These are phyloP conservation scores for Nephrotoma flavescens DNA, from an alignment of 2,888 invertebrate genomes.

Conservation along the genomic window DNA sequence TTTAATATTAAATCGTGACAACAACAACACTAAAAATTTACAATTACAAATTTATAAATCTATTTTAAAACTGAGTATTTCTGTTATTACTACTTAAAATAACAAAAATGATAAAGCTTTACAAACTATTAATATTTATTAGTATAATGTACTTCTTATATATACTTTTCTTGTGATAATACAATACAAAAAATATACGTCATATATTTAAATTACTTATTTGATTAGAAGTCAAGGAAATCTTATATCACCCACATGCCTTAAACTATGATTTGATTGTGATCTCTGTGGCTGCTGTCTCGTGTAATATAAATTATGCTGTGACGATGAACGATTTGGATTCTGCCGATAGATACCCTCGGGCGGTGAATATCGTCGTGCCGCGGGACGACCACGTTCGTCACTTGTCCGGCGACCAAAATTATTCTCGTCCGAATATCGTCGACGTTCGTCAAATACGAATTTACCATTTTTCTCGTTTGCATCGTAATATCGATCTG, in stretches of 20 bases:
- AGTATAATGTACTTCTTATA: neutral
- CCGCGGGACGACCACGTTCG: conserved; percentile 11
- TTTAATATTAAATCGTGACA: neutral
- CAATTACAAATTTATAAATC: neutral
- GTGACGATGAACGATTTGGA: conserved; percentile 43
- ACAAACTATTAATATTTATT: neutral
- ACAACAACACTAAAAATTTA: neutral
- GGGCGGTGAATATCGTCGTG: conserved; percentile 34
- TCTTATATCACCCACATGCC: conserved; percentile 47
- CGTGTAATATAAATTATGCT: conserved; percentile 42
- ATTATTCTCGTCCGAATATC: conserved; percentile 30
- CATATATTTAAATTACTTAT: neutral
- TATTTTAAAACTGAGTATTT: neutral
- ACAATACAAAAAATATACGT: neutral
- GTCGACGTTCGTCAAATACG: conserved; percentile 18
- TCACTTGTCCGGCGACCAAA: conserved; percentile 8
- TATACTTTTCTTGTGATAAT: neutral
- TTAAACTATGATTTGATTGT: conserved; percentile 47
- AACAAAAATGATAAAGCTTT: neutral
- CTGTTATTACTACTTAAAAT: neutral
- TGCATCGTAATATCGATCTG: conserved; percentile 12
- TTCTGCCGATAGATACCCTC: conserved; percentile 31
- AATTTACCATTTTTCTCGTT: conserved; percentile 10
- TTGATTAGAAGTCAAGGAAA: conserved; percentile 37
- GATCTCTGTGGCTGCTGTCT: conserved; percentile 30